Percentiles rank a stretch among this genome's conserved stretches.
Conservation (phyloP, 1,140 invertebrate genomes). For the Maconellicoccus hirsutus region DNA sequence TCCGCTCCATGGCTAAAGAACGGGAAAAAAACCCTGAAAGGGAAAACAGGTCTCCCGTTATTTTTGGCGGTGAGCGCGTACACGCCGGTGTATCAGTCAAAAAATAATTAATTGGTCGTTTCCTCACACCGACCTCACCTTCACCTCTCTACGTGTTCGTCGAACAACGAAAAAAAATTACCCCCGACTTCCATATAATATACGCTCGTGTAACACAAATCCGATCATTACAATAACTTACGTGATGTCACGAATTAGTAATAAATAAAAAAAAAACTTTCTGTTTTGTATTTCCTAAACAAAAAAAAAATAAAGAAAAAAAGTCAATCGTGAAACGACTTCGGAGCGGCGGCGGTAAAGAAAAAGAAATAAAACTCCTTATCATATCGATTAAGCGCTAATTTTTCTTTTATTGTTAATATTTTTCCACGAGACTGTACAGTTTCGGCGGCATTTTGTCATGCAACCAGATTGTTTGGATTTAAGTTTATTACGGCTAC, state of each 20-base stretch:
- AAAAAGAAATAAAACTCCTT: constrained; percentile 1
- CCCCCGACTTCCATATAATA: too few species aligned
- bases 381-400: constrained; percentile 3
- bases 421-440: not conserved
- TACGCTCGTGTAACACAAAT: not conserved
- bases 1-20: too few species aligned
- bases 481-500: not conserved
- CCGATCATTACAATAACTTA: constrained; percentile 9
- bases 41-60: too few species aligned
- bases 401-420: constrained; percentile 6
- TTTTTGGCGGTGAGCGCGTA: too few species aligned
- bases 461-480: not conserved
- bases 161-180: too few species aligned
- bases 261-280: not conserved
- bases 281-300: not conserved
- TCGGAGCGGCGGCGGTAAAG: not conserved
- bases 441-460: not conserved
- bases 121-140: not conserved
- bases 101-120: not conserved
- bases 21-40: too few species aligned
- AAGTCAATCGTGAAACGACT: not conserved
- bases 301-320: not conserved
- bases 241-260: constrained; percentile 7
- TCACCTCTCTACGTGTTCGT: too few species aligned
- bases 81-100: not conserved